Evolutionary conservation across 2,888 invertebrate genomes (phyloP), one percentile per base, ranked within the genome.

Genomic region (Sialis fuliginosa): DNA sequence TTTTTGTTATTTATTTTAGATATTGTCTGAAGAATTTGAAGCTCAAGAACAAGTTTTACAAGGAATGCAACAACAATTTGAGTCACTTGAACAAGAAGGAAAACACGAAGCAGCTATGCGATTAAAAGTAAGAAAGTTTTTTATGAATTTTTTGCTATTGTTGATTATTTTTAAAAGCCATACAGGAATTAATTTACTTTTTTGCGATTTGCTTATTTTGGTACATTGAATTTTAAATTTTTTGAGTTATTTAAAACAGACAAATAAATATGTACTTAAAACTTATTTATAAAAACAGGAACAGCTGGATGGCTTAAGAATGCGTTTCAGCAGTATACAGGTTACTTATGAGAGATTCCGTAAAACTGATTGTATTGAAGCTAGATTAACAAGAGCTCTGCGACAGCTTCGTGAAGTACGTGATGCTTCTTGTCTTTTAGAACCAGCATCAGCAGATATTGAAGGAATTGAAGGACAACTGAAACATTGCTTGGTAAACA

Each of bases 21-120:
- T 76, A 57, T 63, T 84, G 55, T 70, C 76, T 46, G 72, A 74
- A 52, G 84, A 86, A 60, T 78, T 87, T 60, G 70, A 72, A 44
- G 71, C 72, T 42, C 81, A 85, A 55, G 77, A 79, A 54, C 71
- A 69, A 44, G 72, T 77, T 33, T 62, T 86, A 47, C 66, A 64
- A 42, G 75, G 78, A 54, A 77, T 87, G 65, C 74, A 70, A 54
- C 69, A 67, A 35, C 77, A 81, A 55, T 79, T 80, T 41, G 71
- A 72, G 44, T 74, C 71, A 30, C 83, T 85, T 60, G 71, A 72
- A 49, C 67, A 69, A 32, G 75, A 77, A 49, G 85, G 83, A n/a
- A 80, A 81, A 59, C 66, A 67, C n/a, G 84, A 83, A 59, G 88
- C 87, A 1, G 83, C 85, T 9, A 70, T 72, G 50, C 69, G 89